Percentiles rank a stretch among this genome's conserved stretches.
Evolutionary conservation across 1,140 invertebrate genomes (phyloP).

Genomic region (Rhizoglyphus robini): DNA sequence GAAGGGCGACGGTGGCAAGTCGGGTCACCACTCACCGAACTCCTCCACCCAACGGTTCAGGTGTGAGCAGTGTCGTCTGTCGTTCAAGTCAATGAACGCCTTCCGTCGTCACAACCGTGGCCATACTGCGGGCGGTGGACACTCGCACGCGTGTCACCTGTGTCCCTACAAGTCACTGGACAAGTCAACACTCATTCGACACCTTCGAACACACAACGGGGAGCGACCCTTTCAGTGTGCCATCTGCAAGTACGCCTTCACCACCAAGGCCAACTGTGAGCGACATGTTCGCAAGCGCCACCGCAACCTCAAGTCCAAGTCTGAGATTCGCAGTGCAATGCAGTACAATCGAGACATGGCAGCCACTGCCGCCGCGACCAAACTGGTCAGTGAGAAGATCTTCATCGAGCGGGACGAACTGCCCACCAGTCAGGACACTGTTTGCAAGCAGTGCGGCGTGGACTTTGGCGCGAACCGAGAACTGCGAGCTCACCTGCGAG

Average conservation of each 20-base stretch:
- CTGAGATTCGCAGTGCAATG: slow-evolving; percentile 28
- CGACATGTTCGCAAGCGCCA: slow-evolving; percentile 56
- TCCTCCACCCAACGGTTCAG: background rate
- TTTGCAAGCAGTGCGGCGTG: slow-evolving; percentile 37
- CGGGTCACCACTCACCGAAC: background rate
- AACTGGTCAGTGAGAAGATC: background rate
- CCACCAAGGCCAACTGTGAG: slow-evolving; percentile 79
- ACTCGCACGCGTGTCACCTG: slow-evolving; percentile 72
- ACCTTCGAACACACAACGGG: slow-evolving; percentile 84
- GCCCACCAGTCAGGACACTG: slow-evolving; percentile 29
- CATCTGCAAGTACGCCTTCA: slow-evolving; percentile 86
- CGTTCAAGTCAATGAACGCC: slow-evolving; percentile 36
- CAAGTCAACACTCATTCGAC: slow-evolving; percentile 70
- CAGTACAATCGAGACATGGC: slow-evolving; percentile 28
- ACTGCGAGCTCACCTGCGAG: slow-evolving; percentile 35
- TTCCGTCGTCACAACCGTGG: slow-evolving; percentile 66
- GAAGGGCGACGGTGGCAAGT: background rate
- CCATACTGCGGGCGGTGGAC: slow-evolving; percentile 39
- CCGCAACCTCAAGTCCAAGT: slow-evolving; percentile 52
- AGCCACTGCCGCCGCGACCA: background rate
- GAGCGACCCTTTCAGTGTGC: slow-evolving; percentile 85
- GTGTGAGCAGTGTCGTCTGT: slow-evolving; percentile 26
- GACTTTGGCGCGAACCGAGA: slow-evolving; percentile 37
- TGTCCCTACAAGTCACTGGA: slow-evolving; percentile 76
- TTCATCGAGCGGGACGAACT: slow-evolving; percentile 19